Percentiles rank a stretch among this genome's conserved stretches.
phyloP scores from a whole-genome alignment of 2,888 invertebrate species.

The Neoscelio sp. region DNA sequence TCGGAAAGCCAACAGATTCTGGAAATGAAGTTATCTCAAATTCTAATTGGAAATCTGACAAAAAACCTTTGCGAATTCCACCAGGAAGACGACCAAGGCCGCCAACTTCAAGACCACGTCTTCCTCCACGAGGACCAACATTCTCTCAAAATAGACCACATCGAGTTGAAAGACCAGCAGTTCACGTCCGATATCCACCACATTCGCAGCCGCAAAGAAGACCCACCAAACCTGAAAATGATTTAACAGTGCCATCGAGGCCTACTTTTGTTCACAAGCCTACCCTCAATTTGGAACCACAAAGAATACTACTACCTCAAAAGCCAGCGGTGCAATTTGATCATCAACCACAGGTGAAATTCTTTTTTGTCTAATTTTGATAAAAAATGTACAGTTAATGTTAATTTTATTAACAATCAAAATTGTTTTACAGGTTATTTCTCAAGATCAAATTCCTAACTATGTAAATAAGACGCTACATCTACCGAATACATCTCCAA shows the following conservation, averaged over 20 bases:
- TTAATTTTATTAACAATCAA: no score
- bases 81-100: conserved; percentile 75
- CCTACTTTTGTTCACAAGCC: conserved; percentile 56
- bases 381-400: no score
- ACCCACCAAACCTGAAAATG: conserved; percentile 50
- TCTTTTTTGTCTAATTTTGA: no score
- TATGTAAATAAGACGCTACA: conserved; percentile 59
- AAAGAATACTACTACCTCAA: conserved; percentile 35
- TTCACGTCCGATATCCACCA: conserved; percentile 63
- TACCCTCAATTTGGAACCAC: conserved; percentile 33
- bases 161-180: conserved; percentile 73
- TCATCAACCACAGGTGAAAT: conserved; percentile 41
- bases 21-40: conserved; percentile 73
- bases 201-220: conserved; percentile 65
- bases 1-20: conserved; percentile 71
- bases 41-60: conserved; percentile 77
- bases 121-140: conserved; percentile 70
- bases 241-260: conserved; percentile 38
- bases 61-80: conserved; percentile 75
- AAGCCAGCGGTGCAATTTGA: conserved; percentile 31
- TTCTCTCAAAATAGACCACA: conserved; percentile 72
- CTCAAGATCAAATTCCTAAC: conserved; percentile 66
- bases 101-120: conserved; percentile 74
- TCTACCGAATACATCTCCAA: conserved; percentile 1
- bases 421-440: conserved; percentile 36